Evolutionary conservation across 23 tunicate genomes (phyloP).

Genomic region (Phallusia fumigata): DNA sequence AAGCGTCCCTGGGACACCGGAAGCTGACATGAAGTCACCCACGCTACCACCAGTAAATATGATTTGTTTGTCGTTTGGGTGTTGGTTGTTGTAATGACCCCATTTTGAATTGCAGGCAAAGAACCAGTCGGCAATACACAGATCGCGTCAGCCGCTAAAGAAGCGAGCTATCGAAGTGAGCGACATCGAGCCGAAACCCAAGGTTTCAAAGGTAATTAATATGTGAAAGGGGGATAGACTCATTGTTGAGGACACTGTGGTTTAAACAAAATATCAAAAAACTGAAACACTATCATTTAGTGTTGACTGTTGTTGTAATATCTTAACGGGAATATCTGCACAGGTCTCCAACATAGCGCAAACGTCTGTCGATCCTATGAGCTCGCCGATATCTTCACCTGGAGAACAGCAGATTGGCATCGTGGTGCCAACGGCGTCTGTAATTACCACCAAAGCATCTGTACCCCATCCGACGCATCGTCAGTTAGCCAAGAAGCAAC

Average conservation of each 20-base stretch:
- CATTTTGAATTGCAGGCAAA: not conserved
- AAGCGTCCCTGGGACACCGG: not conserved
- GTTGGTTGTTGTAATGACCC: not conserved
- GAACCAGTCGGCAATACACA: not conserved
- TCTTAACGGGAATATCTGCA: not conserved
- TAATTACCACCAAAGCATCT: not conserved
- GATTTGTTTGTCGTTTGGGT: not conserved
- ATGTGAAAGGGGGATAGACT: too few relatives aligned
- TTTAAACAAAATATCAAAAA: too few relatives aligned
- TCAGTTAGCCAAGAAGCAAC: not conserved
- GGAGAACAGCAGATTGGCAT: not conserved
- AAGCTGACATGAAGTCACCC: not conserved
- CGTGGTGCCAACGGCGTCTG: not conserved
- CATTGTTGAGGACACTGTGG: too few relatives aligned
- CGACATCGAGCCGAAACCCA: slow-evolving; percentile 17
- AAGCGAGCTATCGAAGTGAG: slow-evolving; percentile 64
- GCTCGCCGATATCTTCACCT: not conserved
- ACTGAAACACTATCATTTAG: too few relatives aligned
- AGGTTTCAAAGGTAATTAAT: slow-evolving; percentile 36
- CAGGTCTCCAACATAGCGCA: not conserved
- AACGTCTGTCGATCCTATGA: not conserved
- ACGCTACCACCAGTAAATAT: not conserved
- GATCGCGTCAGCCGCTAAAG: slow-evolving; percentile 82
- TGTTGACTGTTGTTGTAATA: too few relatives aligned
- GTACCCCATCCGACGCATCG: not conserved